Percentiles rank a stretch among this genome's conserved stretches.
Conservation (phyloP, 2,797 vertebrate genomes). For the Esox lucius region DNA sequence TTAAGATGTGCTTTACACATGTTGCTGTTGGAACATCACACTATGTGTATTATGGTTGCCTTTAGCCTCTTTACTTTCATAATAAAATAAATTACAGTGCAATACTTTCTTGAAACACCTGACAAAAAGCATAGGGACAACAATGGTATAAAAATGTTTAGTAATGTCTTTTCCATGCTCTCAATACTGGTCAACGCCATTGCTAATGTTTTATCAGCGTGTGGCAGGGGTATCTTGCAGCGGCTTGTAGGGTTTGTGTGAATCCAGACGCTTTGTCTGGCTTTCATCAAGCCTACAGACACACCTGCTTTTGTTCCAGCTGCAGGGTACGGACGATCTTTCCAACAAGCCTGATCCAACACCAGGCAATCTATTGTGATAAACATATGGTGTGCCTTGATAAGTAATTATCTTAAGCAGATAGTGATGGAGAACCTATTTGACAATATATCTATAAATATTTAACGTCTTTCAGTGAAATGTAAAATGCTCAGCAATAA, state of each 20-base stretch:
- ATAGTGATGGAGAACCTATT: conserved; percentile 16
- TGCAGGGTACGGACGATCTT: conserved; percentile 48
- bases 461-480: background rate
- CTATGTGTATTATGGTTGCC: conserved; percentile 42
- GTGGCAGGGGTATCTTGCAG: conserved; percentile 58
- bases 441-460: conserved; percentile 6
- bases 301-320: conserved; percentile 33
- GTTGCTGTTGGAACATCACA: conserved; percentile 59
- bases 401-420: conserved; percentile 40
- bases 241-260: conserved; percentile 59
- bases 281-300: conserved; percentile 26
- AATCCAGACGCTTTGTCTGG: conserved; percentile 54
- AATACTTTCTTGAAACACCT: conserved; percentile 16
- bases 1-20: conserved; percentile 54
- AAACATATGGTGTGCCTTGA: conserved; percentile 37
- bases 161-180: conserved; percentile 52
- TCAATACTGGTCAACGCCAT: conserved; percentile 25
- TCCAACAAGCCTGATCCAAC: conserved; percentile 49
- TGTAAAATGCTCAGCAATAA: background rate
- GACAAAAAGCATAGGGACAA: conserved; percentile 24
- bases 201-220: conserved; percentile 60
- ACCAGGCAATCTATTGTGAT: conserved; percentile 44
- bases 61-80: conserved; percentile 48
- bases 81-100: conserved; percentile 55
- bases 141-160: conserved; percentile 7